Conservation (phyloP, 2,888 invertebrate species). For the Pedicia rivosa region DNA sequence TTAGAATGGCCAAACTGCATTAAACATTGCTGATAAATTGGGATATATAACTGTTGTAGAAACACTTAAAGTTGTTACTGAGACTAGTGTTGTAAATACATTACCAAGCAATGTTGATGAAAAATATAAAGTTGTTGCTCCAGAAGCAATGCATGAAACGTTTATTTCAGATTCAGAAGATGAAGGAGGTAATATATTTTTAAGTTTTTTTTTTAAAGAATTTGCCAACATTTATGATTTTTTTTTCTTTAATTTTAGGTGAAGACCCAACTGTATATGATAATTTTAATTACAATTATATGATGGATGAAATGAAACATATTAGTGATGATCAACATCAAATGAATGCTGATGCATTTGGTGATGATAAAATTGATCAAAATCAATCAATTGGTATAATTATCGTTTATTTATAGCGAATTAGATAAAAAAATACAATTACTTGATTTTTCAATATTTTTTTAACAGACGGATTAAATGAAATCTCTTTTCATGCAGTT, state of each 20-base stretch:
- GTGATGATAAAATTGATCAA: conserved; percentile 16
- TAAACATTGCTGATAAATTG: conserved; percentile 89
- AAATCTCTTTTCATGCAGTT: conserved; percentile 10
- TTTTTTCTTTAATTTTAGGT: conserved; percentile 29
- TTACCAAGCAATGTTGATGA: conserved; percentile 58
- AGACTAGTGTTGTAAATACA: conserved; percentile 50
- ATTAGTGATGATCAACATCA: conserved; percentile 42
- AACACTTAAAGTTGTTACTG: conserved; percentile 82
- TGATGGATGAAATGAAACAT: conserved; percentile 67
- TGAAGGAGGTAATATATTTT: conserved; percentile 62
- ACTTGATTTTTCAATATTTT: conserved; percentile 10
- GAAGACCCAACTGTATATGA: conserved; percentile 54
- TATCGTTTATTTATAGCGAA: not conserved
- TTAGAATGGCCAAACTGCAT: conserved; percentile 91
- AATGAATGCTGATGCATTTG: conserved; percentile 43
- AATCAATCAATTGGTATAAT: not conserved
- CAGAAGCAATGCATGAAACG: conserved; percentile 97
- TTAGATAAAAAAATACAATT: not conserved
- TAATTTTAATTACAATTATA: conserved; percentile 56
- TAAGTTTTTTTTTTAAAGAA: too few species aligned
- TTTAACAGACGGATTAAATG: conserved; percentile 14
- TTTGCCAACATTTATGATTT: not conserved
- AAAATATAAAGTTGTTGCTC: conserved; percentile 92
- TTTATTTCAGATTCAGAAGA: conserved; percentile 99
- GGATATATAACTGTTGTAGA: conserved; percentile 98